Conservation (phyloP, 2,113 vertebrate species). For the Heterotis niloticus region DNA sequence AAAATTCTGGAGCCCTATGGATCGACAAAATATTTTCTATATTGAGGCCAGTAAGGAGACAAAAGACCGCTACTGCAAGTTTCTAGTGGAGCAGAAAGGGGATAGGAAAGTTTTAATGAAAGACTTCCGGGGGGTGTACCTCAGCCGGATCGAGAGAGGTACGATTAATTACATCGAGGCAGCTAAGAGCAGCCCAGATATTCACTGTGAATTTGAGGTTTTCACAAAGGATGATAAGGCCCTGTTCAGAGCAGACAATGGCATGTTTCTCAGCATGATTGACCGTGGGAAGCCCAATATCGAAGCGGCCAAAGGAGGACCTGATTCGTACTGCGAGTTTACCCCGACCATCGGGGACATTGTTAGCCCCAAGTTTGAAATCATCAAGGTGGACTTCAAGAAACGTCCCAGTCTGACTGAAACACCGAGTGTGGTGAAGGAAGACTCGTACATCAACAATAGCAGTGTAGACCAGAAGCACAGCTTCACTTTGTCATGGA, state of each 20-base stretch:
- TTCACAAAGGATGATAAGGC: background rate
- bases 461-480: background rate
- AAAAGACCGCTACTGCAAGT: constrained; percentile 1
- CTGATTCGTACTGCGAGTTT: background rate
- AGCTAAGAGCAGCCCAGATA: too few species aligned
- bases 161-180: too few species aligned
- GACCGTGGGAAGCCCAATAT: background rate
- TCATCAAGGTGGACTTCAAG: constrained; percentile 9
- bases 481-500: constrained; percentile 18
- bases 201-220: background rate
- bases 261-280: background rate
- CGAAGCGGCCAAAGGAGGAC: background rate
- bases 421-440: background rate
- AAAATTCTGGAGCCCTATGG: background rate
- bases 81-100: background rate
- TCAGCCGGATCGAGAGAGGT: too few species aligned
- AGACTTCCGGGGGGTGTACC: too few species aligned
- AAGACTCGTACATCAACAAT: background rate
- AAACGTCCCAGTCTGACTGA: background rate
- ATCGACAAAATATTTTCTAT: background rate
- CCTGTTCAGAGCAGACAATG: constrained; percentile 1
- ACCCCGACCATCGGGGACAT: constrained; percentile 6
- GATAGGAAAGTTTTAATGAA: background rate
- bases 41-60: background rate
- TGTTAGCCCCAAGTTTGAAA: background rate